Percentiles rank a stretch among this genome's conserved stretches.
These are phyloP conservation scores for Cardiocondyla obscurior DNA, from an alignment of 1,140 invertebrate species.

Conservation along the genomic window DNA sequence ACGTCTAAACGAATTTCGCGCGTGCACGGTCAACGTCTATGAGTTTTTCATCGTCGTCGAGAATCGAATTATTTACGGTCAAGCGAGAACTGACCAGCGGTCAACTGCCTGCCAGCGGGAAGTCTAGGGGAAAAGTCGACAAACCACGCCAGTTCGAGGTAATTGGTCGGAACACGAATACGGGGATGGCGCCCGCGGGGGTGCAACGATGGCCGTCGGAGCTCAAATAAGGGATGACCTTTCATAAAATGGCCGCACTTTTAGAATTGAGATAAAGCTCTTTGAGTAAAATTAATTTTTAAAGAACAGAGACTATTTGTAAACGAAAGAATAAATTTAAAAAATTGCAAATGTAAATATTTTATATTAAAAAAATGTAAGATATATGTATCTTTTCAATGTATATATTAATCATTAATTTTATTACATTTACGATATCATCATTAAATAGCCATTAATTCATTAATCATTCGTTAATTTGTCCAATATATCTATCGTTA, in stretches of 20 bases:
- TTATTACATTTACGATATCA: too few species aligned
- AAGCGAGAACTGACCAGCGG: conserved; percentile 81
- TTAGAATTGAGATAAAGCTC: conserved; percentile 1
- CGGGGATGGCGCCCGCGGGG: conserved; percentile 52
- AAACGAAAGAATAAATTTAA: background rate
- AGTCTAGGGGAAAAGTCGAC: conserved; percentile 60
- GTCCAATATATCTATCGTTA: background rate
- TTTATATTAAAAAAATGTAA: background rate
- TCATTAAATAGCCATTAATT: too few species aligned
- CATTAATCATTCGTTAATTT: background rate
- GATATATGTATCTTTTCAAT: background rate
- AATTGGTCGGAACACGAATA: conserved; percentile 71
- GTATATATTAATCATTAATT: background rate
- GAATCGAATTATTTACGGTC: conserved; percentile 81
- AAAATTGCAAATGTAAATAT: background rate
- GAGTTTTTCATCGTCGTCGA: background rate
- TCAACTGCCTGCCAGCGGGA: conserved; percentile 79
- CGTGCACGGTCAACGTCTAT: conserved; percentile 61
- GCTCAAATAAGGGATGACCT: conserved; percentile 64
- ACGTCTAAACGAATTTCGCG: conserved; percentile 64
- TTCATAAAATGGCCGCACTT: conserved; percentile 81
- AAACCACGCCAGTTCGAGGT: conserved; percentile 72
- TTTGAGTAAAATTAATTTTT: conserved; percentile 8
- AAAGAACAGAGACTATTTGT: background rate
- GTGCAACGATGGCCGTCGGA: conserved; percentile 67